phyloP scores from a whole-genome alignment of 2,888 invertebrate genomes.

The Leptopilina syphax region DNA sequence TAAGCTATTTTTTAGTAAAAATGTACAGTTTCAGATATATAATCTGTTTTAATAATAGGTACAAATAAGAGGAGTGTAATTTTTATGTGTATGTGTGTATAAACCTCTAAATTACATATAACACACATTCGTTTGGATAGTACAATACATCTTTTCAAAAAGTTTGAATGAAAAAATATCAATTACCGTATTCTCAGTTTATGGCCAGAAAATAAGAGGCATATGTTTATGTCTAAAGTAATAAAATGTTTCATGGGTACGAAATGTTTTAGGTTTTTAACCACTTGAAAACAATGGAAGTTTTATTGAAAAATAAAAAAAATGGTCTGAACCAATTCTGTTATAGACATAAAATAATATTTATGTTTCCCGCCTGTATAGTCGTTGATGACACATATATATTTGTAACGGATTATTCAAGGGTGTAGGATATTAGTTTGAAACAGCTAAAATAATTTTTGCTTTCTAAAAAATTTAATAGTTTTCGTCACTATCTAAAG shows the following conservation, averaged over 20 bases:
- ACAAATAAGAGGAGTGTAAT: too few relatives aligned
- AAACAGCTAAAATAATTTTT: background rate
- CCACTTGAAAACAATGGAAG: background rate
- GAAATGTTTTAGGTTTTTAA: background rate
- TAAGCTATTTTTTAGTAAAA: background rate
- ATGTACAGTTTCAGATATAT: background rate
- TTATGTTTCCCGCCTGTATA: too few relatives aligned
- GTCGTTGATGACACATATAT: too few relatives aligned
- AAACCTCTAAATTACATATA: background rate
- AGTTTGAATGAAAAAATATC: background rate
- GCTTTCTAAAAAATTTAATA: conserved; percentile 18
- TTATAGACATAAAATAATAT: too few relatives aligned
- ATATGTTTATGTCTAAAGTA: background rate
- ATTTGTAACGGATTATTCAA: background rate
- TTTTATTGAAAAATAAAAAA: background rate
- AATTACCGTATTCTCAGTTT: background rate
- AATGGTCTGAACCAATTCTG: too few relatives aligned
- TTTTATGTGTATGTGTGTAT: background rate
- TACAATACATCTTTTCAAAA: background rate
- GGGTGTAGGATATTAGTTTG: conserved; percentile 6
- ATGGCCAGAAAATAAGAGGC: background rate
- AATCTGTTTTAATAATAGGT: too few relatives aligned
- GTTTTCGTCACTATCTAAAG: background rate
- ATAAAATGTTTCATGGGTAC: background rate
- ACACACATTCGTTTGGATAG: background rate